Percentiles rank a stretch among this genome's conserved stretches.
Conservation (phyloP, 2,113 vertebrate species). For the Caranx ignobilis region DNA sequence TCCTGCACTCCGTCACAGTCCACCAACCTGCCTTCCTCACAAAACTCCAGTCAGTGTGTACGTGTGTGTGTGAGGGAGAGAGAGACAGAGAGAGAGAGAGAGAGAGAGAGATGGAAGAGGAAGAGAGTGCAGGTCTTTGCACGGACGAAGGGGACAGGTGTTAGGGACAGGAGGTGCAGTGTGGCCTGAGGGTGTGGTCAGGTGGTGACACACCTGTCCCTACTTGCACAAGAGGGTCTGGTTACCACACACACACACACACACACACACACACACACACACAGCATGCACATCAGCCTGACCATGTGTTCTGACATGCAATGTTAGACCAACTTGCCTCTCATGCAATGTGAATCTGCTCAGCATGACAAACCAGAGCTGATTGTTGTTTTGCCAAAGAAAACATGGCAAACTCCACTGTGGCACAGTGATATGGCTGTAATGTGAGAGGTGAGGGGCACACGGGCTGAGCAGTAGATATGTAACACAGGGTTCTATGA, state of each 20-base stretch:
- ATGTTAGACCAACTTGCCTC: slow-evolving; percentile 41
- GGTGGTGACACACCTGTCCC: slow-evolving; percentile 83
- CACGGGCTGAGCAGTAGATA: slow-evolving; percentile 6
- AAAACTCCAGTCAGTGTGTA: slow-evolving; percentile 40
- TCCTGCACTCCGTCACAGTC: slow-evolving; percentile 64
- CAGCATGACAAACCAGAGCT: slow-evolving; percentile 31
- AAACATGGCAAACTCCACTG: slow-evolving; percentile 26
- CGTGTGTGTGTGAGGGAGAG: slow-evolving; percentile 27
- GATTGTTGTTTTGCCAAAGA: slow-evolving; percentile 35
- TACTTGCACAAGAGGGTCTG: slow-evolving; percentile 65
- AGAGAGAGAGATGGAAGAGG: slow-evolving; percentile 7
- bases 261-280: slow-evolving; percentile 53
- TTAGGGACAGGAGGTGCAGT: slow-evolving; percentile 81
- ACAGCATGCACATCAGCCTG: slow-evolving; percentile 58
- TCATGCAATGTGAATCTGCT: slow-evolving; percentile 44
- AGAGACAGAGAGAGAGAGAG: slow-evolving; percentile 11
- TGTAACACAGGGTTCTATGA: not conserved
- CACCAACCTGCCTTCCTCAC: slow-evolving; percentile 72
- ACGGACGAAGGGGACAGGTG: slow-evolving; percentile 79
- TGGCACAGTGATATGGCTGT: slow-evolving; percentile 14
- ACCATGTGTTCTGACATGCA: slow-evolving; percentile 72
- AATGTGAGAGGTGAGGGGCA: slow-evolving; percentile 4
- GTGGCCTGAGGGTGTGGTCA: slow-evolving; percentile 78
- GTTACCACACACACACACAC: slow-evolving; percentile 64
- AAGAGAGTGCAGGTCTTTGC: slow-evolving; percentile 59